Base-by-base conservation (phyloP, 2,888 invertebrate species). In the Diogma glabrata region DNA sequence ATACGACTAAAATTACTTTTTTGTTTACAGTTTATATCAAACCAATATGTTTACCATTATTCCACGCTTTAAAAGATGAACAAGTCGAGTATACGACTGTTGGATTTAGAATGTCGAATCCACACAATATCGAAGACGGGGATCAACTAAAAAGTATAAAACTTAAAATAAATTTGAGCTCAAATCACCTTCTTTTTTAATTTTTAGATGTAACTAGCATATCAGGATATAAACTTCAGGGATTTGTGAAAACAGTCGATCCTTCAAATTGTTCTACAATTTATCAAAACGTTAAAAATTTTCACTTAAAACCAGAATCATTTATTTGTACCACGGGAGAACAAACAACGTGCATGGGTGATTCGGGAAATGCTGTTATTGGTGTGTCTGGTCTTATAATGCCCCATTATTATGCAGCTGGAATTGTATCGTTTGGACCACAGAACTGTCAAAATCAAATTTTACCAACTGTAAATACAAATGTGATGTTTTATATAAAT, bases 401-500 rank as follows among this genome's bases (percentile, higher is more conserved):
- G 7, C 43, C 43, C 9, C 9, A 43, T 43, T 7, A 63, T 17
- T 66, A 63, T 28, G 61, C 69, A n/a, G 64, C 61, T 51, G 69
- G 68, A 3, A 61, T 69, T 19, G 66, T 67, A 2, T 69, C 69
- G 1, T 60, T 64, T 51, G 69, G 69, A 1, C 54, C 66, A 8
- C 60, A 1, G 14, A 8, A 62, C n/a, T 69, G 69, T 45, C 66
- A 66, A n/a, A 58, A 62, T 20, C 53, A 57, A 5, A 64, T 64
- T 3, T 59, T 67, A 51, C 69, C 69, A 6, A 66, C 67, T 55
- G 63, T 69, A 33, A 69, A 68, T 46, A 67, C 69, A 1, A 58
- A 63, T n/a, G 64, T 67, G 4, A 53, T 58, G 20, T 65, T 64
- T n/a, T 68, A 67, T 52, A 52, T 58, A 33, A 58, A 64, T 47